Percentiles rank a stretch among this genome's conserved stretches.
These are phyloP conservation scores for Petrolisthes manimaculis DNA, from an alignment of 2,888 invertebrate species.

Conservation along the genomic window DNA sequence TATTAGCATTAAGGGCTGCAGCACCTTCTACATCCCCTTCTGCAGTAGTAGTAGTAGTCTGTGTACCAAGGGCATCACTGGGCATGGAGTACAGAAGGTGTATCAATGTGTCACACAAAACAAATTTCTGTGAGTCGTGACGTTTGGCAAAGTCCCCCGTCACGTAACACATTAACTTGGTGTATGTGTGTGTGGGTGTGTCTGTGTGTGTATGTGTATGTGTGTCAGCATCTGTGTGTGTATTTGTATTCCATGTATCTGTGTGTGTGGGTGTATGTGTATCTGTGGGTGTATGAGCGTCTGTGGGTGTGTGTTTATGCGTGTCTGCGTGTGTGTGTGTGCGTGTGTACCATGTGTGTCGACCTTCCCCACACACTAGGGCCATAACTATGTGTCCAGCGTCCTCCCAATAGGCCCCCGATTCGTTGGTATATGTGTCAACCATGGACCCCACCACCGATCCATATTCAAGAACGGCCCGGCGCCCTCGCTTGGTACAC, in stretches of 20 bases:
- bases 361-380: conserved; percentile 56
- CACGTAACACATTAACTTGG: conserved; percentile 85
- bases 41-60: too few relatives aligned
- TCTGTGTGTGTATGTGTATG: too few relatives aligned
- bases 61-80: neutral
- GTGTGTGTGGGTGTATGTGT: conserved; percentile 78
- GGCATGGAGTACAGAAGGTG: conserved; percentile 54
- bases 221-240: too few relatives aligned
- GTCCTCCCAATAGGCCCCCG: conserved; percentile 88
- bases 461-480: conserved; percentile 76
- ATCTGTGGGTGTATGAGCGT: conserved; percentile 68
- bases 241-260: too few relatives aligned
- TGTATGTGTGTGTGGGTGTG: conserved; percentile 76
- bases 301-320: too few relatives aligned
- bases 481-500: conserved; percentile 78
- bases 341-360: conserved; percentile 57
- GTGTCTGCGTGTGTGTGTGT: conserved; percentile 80
- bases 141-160: conserved; percentile 89
- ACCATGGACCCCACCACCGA: conserved; percentile 77
- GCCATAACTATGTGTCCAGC: conserved; percentile 81
- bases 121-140: conserved; percentile 89
- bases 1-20: too few relatives aligned
- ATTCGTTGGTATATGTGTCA: conserved; percentile 82
- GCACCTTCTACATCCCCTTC: too few relatives aligned
- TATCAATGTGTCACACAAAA: conserved; percentile 76